Base-by-base conservation (phyloP, 2,888 invertebrate genomes). In the Harpalus rufipes region DNA sequence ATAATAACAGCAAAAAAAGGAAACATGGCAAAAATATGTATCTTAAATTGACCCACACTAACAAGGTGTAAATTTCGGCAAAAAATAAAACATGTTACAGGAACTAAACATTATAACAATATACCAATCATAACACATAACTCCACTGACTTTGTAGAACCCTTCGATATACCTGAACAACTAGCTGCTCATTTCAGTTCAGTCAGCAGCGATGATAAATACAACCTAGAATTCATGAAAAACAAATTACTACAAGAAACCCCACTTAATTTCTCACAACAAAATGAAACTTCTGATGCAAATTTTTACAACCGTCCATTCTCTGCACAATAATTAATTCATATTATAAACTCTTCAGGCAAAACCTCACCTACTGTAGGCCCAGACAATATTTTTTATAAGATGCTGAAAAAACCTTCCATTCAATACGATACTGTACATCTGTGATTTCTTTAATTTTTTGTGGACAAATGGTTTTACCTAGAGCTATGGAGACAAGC, bases 251-350 rank as follows among this genome's bases (percentile, higher is more conserved):
- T 21, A 16, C 61, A 1, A 7, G 61, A 61, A 21, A 18, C 18
- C 16, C 61, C 18, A 16, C 16, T 61, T 61, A 21, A 61, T 61
- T 61, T 61, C 21, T 16, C 18, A 2, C 18, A 61, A 68, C 68
- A 39, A 39, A 10, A 14, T 8, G 16, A 32, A 68, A 10, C 58
- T 14, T 5, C 14, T 58, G 18, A 18, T 21, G n/a, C 68, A 39
- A 39, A 68, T 10, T 32, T n/a, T 32, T 68, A 68, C 32, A 68
- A 68, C 25, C 39, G 68, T 32, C 39, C 39, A 68, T 12, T 68
- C 32, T 68, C 68, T 39, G 8, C 25, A 25, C 32, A 68, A 25
- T 6, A 68, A 14, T 32, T 68, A 25, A 68, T n/a, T 7, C 68
- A 68, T 39, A 10, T 32, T 7, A 39, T 68, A 8, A 68, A 68